A percentile compares a stretch with the other conserved stretches of the same genome.
These are phyloP conservation scores for Paguma larvata DNA, from an alignment of 2,797 vertebrate species.

Conservation along the genomic window DNA sequence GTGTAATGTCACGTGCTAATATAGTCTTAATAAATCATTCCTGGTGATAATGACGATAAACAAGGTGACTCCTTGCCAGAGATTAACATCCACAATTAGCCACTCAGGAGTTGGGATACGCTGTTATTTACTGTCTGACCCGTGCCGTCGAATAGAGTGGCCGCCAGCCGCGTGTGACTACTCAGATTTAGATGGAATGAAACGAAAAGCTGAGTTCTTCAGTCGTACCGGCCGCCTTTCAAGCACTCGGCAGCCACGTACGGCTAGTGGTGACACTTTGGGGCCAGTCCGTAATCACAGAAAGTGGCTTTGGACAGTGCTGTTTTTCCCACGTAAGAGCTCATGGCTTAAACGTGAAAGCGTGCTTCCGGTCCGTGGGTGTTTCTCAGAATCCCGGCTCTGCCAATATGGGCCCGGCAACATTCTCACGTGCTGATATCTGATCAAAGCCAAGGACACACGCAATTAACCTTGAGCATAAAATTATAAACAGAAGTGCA, in stretches of 20 bases:
- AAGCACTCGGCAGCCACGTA: background rate
- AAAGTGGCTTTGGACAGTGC: background rate
- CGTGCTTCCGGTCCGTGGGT: background rate
- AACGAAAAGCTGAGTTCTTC: background rate
- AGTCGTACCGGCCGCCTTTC: rapidly evolving
- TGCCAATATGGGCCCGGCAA: background rate
- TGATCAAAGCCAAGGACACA: slow-evolving; percentile 64
- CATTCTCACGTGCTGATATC: background rate
- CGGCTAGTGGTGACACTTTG: background rate
- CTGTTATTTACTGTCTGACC: background rate
- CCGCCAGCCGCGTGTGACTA: background rate
- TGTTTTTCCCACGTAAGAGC: background rate
- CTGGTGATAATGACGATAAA: background rate
- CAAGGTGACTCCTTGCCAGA: slow-evolving; percentile 50
- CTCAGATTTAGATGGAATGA: background rate
- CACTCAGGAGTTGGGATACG: background rate
- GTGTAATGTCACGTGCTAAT: background rate
- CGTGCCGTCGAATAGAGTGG: background rate
- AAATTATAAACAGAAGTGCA: slow-evolving; percentile 52
- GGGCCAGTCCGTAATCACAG: background rate
- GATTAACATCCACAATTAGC: slow-evolving; percentile 39
- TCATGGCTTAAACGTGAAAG: background rate
- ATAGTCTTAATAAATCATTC: slow-evolving; percentile 59
- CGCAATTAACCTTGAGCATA: slow-evolving; percentile 61
- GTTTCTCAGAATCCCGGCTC: slow-evolving; percentile 31